Evolutionary conservation across 2,113 vertebrate genomes (phyloP).

Genomic region (Hemiscyllium ocellatum): DNA sequence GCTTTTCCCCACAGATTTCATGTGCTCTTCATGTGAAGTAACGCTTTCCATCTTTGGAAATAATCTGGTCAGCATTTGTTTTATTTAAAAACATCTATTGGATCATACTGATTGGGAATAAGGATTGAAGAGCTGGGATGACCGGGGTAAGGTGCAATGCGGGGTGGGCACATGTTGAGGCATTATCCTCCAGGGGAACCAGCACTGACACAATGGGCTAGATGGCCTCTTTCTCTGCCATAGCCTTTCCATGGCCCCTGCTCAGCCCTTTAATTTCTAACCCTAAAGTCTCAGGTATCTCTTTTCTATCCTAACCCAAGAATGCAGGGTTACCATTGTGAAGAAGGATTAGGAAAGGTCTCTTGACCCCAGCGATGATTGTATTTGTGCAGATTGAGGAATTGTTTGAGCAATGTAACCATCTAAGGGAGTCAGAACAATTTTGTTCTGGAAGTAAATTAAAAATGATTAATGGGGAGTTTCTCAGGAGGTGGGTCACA

Average conservation of each 20-base stretch:
- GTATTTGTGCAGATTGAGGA: background rate
- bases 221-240: no score
- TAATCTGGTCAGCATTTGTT: background rate
- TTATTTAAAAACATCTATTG: background rate
- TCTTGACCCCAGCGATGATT: background rate
- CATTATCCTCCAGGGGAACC: no score
- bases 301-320: background rate
- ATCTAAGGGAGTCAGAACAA: background rate
- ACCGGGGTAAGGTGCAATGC: no score
- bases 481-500: background rate
- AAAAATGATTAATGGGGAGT: background rate
- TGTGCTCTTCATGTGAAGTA: background rate
- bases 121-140: no score
- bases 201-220: no score
- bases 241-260: no score
- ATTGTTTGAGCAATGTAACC: background rate
- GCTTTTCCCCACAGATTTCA: background rate
- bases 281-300: background rate
- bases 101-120: no score
- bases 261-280: background rate
- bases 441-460: background rate
- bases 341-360: background rate
- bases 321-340: background rate
- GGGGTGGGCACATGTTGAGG: no score
- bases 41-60: background rate